Base-by-base conservation (phyloP, 2,113 vertebrate species). In the Rutilus rutilus region DNA sequence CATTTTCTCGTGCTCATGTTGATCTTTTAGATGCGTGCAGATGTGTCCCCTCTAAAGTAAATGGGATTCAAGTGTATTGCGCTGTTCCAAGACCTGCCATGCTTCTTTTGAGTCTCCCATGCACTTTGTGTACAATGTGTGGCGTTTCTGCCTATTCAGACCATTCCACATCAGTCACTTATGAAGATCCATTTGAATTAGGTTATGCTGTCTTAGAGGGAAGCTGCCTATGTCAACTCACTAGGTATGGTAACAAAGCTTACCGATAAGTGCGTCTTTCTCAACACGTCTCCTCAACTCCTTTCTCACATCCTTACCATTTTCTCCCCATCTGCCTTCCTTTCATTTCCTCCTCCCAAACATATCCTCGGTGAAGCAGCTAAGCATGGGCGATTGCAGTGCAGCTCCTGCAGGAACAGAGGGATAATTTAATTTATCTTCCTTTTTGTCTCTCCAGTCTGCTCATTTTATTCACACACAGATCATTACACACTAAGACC, bases 401-500 rank as follows among this genome's bases (percentile, higher is more conserved):
- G 82, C 85, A 84, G 91, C 90, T 92, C 87, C 88, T 92, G 87
- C 91, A 93, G 90, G 91, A 92, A 91, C 89, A 89, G 89, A 90
- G 90, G 89, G 92, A 93, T 92, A 89, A 93, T 94, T 94, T 92
- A 92, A 94, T 93, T 93, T 91, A 87, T 91, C 87, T 87, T 91
- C 84, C 87, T 91, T 85, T 87, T 69, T 83, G 86, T 93, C 92
- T 93, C 90, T 90, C 89, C 88, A 90, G 91, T 88, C 90, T 90
- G 85, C 91, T 91, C 90, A 89, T 89, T 89, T 90, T 89, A 85
- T 91, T 92, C 94, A 93, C 91, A 90, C 93, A 94, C 93, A 94
- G 92, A 94, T 95, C 93, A 95, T 94, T 94, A 93, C 92, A 93
- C 94, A 93, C 92, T 90, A 90, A 93, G 92, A 92, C 90, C 91